Conservation (phyloP, 2,888 invertebrate species). For the Drosophila testacea region DNA sequence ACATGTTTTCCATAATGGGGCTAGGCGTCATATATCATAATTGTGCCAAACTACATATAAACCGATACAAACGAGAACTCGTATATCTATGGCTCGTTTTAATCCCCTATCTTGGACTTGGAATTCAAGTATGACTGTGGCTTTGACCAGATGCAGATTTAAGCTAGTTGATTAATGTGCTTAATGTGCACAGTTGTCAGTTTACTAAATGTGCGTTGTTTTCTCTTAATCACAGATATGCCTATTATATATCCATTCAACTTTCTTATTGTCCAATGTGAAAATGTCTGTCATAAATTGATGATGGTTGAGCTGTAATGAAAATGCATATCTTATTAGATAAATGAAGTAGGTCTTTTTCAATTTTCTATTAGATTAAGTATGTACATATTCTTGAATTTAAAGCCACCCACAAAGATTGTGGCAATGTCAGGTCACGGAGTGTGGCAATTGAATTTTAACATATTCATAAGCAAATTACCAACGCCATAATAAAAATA, state of each 20-base stretch:
- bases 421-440: constrained; percentile 42
- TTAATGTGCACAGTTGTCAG: constrained; percentile 67
- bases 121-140: neutral
- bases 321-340: neutral
- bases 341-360: neutral
- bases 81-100: constrained; percentile 50
- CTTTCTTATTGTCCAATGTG: constrained; percentile 5
- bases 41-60: constrained; percentile 72
- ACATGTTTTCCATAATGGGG: constrained; percentile 67
- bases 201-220: constrained; percentile 58
- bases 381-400: neutral
- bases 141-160: constrained; percentile 70
- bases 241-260: constrained; percentile 24
- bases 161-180: constrained; percentile 71
- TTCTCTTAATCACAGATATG: constrained; percentile 61
- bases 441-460: constrained; percentile 75
- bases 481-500: constrained; percentile 34
- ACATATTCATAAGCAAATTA: constrained; percentile 73
- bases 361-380: neutral
- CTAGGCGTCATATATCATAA: constrained; percentile 76
- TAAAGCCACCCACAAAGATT: constrained; percentile 60
- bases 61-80: constrained; percentile 59
- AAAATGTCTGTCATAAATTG: constrained; percentile 31
- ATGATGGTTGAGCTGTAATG: constrained; percentile 29
- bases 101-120: constrained; percentile 22